Percentiles rank a stretch among this genome's conserved stretches.
These are phyloP conservation scores for Tenthredo livida DNA, from an alignment of 2,888 invertebrate species.

Conservation along the genomic window DNA sequence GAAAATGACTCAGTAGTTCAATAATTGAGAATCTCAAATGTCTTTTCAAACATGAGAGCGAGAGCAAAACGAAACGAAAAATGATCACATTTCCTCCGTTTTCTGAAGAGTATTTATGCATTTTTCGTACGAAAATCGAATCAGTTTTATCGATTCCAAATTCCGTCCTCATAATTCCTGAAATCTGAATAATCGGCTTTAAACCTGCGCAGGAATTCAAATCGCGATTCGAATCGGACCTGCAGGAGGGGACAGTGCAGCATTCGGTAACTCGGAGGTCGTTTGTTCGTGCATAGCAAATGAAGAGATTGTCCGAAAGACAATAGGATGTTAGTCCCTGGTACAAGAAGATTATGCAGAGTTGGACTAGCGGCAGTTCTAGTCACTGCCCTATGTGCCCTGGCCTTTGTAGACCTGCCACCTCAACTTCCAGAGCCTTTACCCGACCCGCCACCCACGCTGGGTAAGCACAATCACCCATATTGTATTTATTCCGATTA, in stretches of 20 bases:
- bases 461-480: slow-evolving; percentile 67
- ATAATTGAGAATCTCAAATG: not conserved
- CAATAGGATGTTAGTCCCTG: slow-evolving; percentile 68
- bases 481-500: not conserved
- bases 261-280: slow-evolving; percentile 46
- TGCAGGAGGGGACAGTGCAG: slow-evolving; percentile 27
- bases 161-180: too few relatives aligned
- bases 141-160: not conserved
- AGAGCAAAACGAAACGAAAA: not conserved
- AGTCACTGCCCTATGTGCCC: slow-evolving; percentile 73
- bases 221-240: slow-evolving; percentile 10
- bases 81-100: not conserved
- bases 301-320: slow-evolving; percentile 57
- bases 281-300: slow-evolving; percentile 45
- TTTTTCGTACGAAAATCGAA: not conserved
- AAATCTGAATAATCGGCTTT: not conserved
- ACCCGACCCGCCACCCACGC: slow-evolving; percentile 71
- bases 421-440: slow-evolving; percentile 73
- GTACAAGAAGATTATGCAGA: slow-evolving; percentile 74
- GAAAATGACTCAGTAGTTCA: not conserved
- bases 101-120: not conserved
- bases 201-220: slow-evolving; percentile 6
- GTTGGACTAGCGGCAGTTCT: slow-evolving; percentile 72
- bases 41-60: too few relatives aligned
- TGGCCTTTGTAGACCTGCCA: slow-evolving; percentile 73